Evolutionary conservation across 2,113 vertebrate genomes (phyloP), one percentile per base, ranked within the genome.

Genomic region (Pomatorhinus ruficollis): DNA sequence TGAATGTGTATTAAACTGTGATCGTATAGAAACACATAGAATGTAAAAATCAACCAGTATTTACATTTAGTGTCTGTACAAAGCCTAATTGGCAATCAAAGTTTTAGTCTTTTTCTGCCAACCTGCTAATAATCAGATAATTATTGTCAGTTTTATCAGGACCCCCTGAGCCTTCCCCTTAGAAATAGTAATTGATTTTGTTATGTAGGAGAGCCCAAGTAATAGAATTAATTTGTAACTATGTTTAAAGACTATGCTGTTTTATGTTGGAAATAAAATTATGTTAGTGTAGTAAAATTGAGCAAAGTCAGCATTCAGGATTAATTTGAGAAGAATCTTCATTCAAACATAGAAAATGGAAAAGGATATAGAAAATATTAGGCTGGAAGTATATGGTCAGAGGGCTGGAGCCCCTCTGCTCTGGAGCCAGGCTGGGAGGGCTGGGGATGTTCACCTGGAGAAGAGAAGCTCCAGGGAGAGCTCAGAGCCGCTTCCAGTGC

Each of bases 401-500:
- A 31, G 33, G 12, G 19, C 44, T 81, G 60, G 22, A 77, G 15
- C 27, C 45, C 33, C 33, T 69, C 45, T 60, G 45, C 27, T 44
- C 53, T 52, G 54, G 33, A 74, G 28, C 33, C 19, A 33, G 60
- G 8, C 60, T 74, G 68, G 44, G 12, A 74, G 37, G 39, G 33
- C 60, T 39, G 52, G 15, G 37, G 12, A 6, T 18, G 27, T 1
- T 74, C 52, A 37, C 2, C 12, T 66, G 60, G 68, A 39, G 5
- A 22, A 0, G 57, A 33, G 42, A 72, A 72, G 8, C 4, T 50
- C 35, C 42, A 42, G 42, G 35, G 35, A 65, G 0, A 23, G 0
- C 35, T 50, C 11, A 35, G 50, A 72, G 31, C 31, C 17, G 9
- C 31, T 57, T 0, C 0, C 42, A 56, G 85, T 0, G 50, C 76